Evolutionary conservation across 92 coral and sea anemone species (phyloP).

Genomic region (Montipora capitata): DNA sequence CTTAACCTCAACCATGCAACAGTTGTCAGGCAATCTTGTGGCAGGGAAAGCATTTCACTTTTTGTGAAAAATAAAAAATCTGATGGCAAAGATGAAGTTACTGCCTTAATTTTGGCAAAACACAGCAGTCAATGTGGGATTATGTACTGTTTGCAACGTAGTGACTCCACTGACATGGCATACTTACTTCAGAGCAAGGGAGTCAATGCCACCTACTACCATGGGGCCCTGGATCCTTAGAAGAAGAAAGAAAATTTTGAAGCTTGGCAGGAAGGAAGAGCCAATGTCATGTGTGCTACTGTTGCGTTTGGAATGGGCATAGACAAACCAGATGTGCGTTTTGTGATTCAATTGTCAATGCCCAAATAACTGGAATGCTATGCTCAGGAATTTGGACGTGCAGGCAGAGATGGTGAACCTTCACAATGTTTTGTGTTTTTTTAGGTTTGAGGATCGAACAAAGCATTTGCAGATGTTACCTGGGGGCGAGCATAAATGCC

Average conservation of each 20-base stretch:
- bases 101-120: background rate
- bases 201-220: slow-evolving; percentile 68
- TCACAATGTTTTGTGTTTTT: slow-evolving; percentile 41
- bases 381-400: slow-evolving; percentile 75
- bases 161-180: slow-evolving; percentile 21
- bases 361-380: slow-evolving; percentile 71
- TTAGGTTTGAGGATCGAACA: slow-evolving; percentile 52
- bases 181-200: slow-evolving; percentile 61
- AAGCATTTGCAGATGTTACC: slow-evolving; percentile 18
- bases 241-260: slow-evolving; percentile 51
- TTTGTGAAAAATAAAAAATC: background rate
- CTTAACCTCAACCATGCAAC: too few species aligned
- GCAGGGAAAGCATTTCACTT: too few species aligned
- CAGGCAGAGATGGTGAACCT: slow-evolving; percentile 74
- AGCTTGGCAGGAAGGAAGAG: slow-evolving; percentile 67
- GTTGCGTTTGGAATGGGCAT: slow-evolving; percentile 83
- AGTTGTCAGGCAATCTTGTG: too few species aligned
- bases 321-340: slow-evolving; percentile 72
- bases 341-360: slow-evolving; percentile 66
- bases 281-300: slow-evolving; percentile 72
- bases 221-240: slow-evolving; percentile 76
- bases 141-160: background rate
- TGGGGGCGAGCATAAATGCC: slow-evolving; percentile 12
- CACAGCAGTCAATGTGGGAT: slow-evolving; percentile 64
- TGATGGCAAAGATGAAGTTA: slow-evolving; percentile 64